Conservation (phyloP, 2,888 invertebrate species). For the Acleris sparsana region DNA sequence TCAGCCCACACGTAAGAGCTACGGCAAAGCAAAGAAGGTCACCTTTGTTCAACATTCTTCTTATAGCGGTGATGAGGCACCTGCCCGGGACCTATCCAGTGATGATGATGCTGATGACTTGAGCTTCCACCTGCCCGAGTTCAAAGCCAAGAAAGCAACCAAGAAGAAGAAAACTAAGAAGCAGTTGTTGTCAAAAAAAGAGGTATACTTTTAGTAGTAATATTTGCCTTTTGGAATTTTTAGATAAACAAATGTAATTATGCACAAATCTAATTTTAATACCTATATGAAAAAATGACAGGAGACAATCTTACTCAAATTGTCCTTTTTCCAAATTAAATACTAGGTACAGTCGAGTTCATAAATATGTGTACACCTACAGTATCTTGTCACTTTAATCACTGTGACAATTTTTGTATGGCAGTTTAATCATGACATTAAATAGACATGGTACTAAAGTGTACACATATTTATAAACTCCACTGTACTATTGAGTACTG, state of each 20-base stretch:
- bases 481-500: too few relatives aligned
- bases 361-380: too few relatives aligned
- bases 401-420: too few relatives aligned
- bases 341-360: too few relatives aligned
- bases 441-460: too few relatives aligned
- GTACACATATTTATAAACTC: too few relatives aligned
- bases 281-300: too few relatives aligned
- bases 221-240: neutral
- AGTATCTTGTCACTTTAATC: too few relatives aligned
- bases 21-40: slow-evolving; percentile 71
- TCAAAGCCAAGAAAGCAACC: slow-evolving; percentile 55
- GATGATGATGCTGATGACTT: slow-evolving; percentile 66
- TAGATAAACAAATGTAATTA: too few relatives aligned
- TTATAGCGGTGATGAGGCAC: slow-evolving; percentile 46
- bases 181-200: slow-evolving; percentile 67
- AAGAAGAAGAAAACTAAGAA: slow-evolving; percentile 61
- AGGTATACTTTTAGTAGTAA: slow-evolving; percentile 52
- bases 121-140: slow-evolving; percentile 62
- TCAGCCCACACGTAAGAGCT: slow-evolving; percentile 71
- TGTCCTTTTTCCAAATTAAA: neutral
- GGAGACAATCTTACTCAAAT: too few relatives aligned
- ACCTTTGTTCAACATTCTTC: slow-evolving; percentile 59
- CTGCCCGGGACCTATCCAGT: slow-evolving; percentile 45
- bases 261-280: too few relatives aligned
- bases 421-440: too few relatives aligned